Base-by-base conservation (phyloP, 2,113 vertebrate genomes). In the Nannospalax galili region DNA sequence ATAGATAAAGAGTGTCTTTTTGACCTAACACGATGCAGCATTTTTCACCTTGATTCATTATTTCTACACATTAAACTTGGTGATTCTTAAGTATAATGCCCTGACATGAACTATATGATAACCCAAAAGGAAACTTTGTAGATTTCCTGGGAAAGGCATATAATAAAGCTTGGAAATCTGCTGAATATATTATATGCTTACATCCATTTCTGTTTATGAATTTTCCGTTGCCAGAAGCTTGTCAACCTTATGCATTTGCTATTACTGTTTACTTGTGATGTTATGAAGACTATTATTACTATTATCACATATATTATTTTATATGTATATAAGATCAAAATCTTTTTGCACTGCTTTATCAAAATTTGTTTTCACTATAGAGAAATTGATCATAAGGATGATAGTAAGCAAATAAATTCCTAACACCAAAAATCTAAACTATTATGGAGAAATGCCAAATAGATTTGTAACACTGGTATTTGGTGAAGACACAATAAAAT, bases 401-500 rank as follows among this genome's bases (percentile, higher is more conserved):
- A 16, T 88, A 56, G 28, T 65, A 77, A 70, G 30, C 8, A 64
- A 56, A 48, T 4, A 88, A 82, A 9, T 62, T 19, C 10, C 58
- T 73, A 78, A 92, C 22, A 89, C 2, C 37, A 60, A 80, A 45
- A 1, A 73, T 48, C 26, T 92, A 70, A n/a, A 42, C 5, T 74
- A 35, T 40, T 64, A 84, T 58, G 7, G 32, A 86, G 14, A 60
- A 86, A 60, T 69, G 3, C 14, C 5, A 16, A 8, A 62, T 65
- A 84, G 40, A 45, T 24, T 42, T 22, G 69, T 62, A 81, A 69
- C 75, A 96, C 82, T 86, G 7, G 16, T 35, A 90, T 87, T 97
- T 97, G 92, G 90, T 92, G 95, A 86, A 35, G 88, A 58, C 82
- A 97, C 92, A 97, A 69, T 94, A 96, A 96, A 94, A 96, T 97